Base-by-base conservation (phyloP, 2,888 invertebrate species). In the Smittia sp. region DNA sequence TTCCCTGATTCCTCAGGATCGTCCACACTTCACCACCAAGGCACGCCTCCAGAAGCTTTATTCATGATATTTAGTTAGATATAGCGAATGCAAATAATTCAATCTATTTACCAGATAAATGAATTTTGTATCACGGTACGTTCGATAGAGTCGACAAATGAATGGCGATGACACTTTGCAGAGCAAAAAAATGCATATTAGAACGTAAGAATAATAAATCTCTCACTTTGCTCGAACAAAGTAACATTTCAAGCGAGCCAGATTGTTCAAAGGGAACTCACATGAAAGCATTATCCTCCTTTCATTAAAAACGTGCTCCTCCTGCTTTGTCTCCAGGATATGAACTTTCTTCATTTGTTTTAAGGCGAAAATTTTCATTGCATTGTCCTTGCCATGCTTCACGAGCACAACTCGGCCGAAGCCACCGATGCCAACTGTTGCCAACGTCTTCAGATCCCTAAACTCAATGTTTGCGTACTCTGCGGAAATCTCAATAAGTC, bases 11-110 rank as follows among this genome's bases (percentile, higher is more conserved):
- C 77, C 96, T 90, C 24, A 97, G 84, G 75, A 96, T 90, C 0
- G 94, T 94, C 94, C 96, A 98, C 22, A 97, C 88, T 80, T 97
- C 97, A 1, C 97, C 97, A 1, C 97, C 97, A 75, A 98, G 86
- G 78, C 96, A 94, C 0, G 92, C 91, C 83, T 98, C 98, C 88
- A 98, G 90, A 74, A 98, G 82, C 87, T n/a, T n/a, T n/a, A n/a
- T n/a, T n/a, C n/a, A n/a, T n/a, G n/a, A n/a, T n/a, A n/a, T n/a
- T n/a, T n/a, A n/a, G n/a, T n/a, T n/a, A n/a, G n/a, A n/a, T n/a
- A n/a, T n/a, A n/a, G n/a, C n/a, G n/a, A n/a, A n/a, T n/a, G n/a
- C n/a, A n/a, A n/a, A n/a, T n/a, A n/a, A n/a, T n/a, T n/a, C n/a
- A n/a, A n/a, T n/a, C n/a, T n/a, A n/a, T n/a, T n/a, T n/a, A n/a